Conservation (phyloP, 2,113 vertebrate genomes). For the Dicrurus megarhynchus region DNA sequence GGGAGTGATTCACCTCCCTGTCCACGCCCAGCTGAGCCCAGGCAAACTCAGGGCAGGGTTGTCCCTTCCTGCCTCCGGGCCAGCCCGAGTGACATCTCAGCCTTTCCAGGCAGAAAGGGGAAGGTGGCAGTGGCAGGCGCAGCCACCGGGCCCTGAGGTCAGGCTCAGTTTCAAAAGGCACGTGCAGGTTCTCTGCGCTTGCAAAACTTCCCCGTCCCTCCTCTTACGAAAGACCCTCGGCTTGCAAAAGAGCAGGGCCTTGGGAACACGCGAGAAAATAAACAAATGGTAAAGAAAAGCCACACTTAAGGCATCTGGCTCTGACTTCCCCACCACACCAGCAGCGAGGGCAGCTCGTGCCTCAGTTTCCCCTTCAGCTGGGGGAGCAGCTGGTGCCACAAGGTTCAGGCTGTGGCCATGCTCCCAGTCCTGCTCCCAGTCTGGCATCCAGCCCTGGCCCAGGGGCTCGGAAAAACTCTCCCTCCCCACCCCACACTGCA, state of each 20-base stretch:
- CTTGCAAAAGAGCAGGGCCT: background rate
- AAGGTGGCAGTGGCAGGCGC: background rate
- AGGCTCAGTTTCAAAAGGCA: background rate
- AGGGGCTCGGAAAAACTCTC: background rate
- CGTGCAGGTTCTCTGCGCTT: background rate
- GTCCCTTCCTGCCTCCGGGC: background rate
- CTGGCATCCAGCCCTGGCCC: background rate
- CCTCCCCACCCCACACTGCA: rapidly evolving
- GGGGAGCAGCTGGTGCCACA: background rate
- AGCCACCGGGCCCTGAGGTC: background rate
- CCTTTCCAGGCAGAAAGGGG: background rate
- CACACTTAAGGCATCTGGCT: background rate
- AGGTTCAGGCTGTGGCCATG: rapidly evolving
- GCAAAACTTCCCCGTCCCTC: slow-evolving; percentile 44
- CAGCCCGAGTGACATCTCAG: background rate
- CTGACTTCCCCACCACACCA: rapidly evolving
- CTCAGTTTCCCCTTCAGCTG: slow-evolving; percentile 1
- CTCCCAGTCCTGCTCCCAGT: background rate
- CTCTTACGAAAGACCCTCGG: slow-evolving; percentile 7
- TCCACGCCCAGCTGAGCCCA: background rate
- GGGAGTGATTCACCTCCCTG: background rate
- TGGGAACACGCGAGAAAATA: background rate
- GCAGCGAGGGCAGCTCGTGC: rapidly evolving
- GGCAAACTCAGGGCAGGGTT: background rate
- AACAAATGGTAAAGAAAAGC: background rate